Conservation (phyloP, 2,888 invertebrate species). For the Hylaea fasciaria region DNA sequence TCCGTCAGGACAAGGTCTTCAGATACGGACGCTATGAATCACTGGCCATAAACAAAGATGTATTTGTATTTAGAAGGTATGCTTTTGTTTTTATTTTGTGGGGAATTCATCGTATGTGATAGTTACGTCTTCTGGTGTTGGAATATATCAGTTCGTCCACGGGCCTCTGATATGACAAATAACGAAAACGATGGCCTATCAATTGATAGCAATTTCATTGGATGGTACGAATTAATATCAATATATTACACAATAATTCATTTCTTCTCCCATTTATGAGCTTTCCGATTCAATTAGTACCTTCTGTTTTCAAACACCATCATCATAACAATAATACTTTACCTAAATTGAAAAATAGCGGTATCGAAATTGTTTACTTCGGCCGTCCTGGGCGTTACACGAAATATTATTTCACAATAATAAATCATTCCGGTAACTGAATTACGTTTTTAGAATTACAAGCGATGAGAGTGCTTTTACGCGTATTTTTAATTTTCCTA, state of each 20-base stretch:
- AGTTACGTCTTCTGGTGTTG: too few relatives aligned
- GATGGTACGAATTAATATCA: too few relatives aligned
- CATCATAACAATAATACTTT: conserved; percentile 1
- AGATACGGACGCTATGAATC: conserved; percentile 82
- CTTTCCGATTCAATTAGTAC: background rate
- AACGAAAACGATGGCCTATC: too few relatives aligned
- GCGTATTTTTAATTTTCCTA: conserved; percentile 24
- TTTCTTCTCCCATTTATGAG: background rate
- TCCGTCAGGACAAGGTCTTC: conserved; percentile 83
- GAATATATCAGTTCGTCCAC: too few relatives aligned
- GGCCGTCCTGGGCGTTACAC: conserved; percentile 3
- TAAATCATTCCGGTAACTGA: conserved; percentile 26
- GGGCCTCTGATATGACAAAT: too few relatives aligned
- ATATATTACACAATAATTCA: too few relatives aligned
- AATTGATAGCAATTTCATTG: too few relatives aligned
- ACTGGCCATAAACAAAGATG: conserved; percentile 78
- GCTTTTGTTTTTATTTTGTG: background rate
- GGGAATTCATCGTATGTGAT: too few relatives aligned
- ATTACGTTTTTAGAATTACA: conserved; percentile 27
- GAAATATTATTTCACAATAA: conserved; percentile 23
- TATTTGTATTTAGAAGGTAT: conserved; percentile 85
- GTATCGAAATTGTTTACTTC: conserved; percentile 17
- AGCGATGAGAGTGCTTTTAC: conserved; percentile 15
- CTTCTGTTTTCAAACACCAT: background rate
- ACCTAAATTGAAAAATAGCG: conserved; percentile 11